These are phyloP conservation scores for Parambassis ranga DNA, from an alignment of 2,797 vertebrate genomes.

Conservation along the genomic window DNA sequence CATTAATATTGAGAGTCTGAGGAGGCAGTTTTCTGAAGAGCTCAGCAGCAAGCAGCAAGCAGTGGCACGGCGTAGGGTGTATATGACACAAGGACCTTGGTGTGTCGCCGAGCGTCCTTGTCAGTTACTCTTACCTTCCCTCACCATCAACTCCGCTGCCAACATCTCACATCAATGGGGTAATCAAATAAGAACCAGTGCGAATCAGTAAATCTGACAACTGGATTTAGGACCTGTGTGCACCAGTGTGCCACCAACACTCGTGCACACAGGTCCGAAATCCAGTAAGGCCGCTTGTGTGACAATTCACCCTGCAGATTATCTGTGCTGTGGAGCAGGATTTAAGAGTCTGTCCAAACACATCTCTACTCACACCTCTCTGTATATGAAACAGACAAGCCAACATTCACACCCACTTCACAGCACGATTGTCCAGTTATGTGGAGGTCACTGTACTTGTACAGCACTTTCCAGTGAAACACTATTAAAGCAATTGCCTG, in stretches of 20 bases:
- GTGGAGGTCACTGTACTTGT: not conserved
- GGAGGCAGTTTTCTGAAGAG: slow-evolving; percentile 63
- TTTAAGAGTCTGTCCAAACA: not conserved
- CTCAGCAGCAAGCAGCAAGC: slow-evolving; percentile 64
- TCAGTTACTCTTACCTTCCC: slow-evolving; percentile 67
- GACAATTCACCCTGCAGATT: not conserved
- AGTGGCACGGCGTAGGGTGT: slow-evolving; percentile 29
- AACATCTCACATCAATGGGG: slow-evolving; percentile 60
- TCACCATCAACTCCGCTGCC: slow-evolving; percentile 64
- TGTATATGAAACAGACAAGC: no score
- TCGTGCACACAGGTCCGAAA: not conserved
- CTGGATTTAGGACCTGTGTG: slow-evolving; percentile 39
- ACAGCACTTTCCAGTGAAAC: not conserved
- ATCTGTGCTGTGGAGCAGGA: not conserved
- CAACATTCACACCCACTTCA: not conserved
- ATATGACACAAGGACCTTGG: slow-evolving; percentile 63
- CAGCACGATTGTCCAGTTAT: not conserved
- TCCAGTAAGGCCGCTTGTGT: not conserved
- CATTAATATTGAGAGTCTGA: slow-evolving; percentile 60
- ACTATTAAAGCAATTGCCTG: no score
- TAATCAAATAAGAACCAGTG: slow-evolving; percentile 67
- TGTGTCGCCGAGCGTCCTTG: slow-evolving; percentile 68
- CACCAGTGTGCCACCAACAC: slow-evolving; percentile 3
- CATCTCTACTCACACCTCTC: not conserved
- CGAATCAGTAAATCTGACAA: slow-evolving; percentile 69